These are phyloP conservation scores for Drosophila affinis DNA, from an alignment of 2,888 invertebrate genomes.

Conservation along the genomic window DNA sequence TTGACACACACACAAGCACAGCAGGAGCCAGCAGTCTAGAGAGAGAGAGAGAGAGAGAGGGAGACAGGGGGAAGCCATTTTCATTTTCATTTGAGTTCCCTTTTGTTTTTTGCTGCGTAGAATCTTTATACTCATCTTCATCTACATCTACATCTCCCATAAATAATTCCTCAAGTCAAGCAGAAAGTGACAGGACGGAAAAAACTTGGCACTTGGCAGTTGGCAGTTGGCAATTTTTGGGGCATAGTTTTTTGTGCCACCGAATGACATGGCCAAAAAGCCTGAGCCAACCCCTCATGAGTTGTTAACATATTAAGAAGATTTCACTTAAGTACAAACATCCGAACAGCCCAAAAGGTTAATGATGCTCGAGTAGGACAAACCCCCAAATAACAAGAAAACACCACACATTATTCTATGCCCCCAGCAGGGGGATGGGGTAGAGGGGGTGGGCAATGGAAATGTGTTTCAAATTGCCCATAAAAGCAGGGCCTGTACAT, in stretches of 20 bases:
- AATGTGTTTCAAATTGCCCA: conserved; percentile 78
- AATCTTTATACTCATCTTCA: conserved; percentile 35
- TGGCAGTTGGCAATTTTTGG: conserved; percentile 12
- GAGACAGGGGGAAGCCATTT: neutral
- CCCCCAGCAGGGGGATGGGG: neutral
- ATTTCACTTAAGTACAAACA: conserved; percentile 69
- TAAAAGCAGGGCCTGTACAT: conserved; percentile 45
- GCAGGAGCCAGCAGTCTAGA: conserved; percentile 24
- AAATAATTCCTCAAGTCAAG: conserved; percentile 59
- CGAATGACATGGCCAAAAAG: conserved; percentile 26
- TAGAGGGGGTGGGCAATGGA: conserved; percentile 42
- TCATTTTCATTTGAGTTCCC: conserved; percentile 9
- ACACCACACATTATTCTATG: conserved; percentile 23
- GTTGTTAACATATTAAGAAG: conserved; percentile 79
- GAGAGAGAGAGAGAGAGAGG: conserved; percentile 8
- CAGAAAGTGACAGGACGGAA: conserved; percentile 63
- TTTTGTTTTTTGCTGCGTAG: neutral
- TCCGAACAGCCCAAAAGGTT: conserved; percentile 16
- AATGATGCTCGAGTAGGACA: conserved; percentile 28
- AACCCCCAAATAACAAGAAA: conserved; percentile 45
- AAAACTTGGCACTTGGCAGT: conserved; percentile 18
- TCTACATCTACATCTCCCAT: conserved; percentile 33
- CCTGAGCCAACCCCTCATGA: conserved; percentile 52
- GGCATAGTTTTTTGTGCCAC: conserved; percentile 46
- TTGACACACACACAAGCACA: conserved; percentile 51